These are phyloP conservation scores for Musca vetustissima DNA, from an alignment of 1,140 invertebrate species.

Conservation along the genomic window DNA sequence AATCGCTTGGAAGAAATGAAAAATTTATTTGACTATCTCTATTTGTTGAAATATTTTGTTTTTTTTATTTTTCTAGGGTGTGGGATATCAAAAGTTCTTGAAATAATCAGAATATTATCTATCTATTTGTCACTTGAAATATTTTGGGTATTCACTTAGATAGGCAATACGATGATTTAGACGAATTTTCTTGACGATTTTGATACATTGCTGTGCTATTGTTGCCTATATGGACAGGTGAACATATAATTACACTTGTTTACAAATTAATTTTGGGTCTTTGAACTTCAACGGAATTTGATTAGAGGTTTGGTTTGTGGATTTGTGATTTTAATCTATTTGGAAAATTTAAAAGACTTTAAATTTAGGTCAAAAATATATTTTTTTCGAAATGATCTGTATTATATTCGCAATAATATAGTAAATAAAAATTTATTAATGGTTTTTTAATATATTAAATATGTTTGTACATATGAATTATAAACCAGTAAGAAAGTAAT, in stretches of 20 bases:
- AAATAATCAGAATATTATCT: conserved; percentile 13
- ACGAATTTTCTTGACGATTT: neutral
- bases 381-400: too few species aligned
- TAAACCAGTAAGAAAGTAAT: too few species aligned
- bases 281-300: too few species aligned
- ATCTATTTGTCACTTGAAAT: neutral
- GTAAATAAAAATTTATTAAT: too few species aligned
- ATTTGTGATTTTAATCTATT: too few species aligned
- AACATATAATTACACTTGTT: neutral
- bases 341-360: too few species aligned
- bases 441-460: too few species aligned
- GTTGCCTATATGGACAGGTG: neutral
- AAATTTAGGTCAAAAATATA: too few species aligned
- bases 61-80: neutral
- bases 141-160: neutral
- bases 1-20: neutral
- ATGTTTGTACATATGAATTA: too few species aligned
- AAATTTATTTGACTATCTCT: neutral
- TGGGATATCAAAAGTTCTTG: neutral
- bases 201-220: neutral
- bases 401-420: too few species aligned
- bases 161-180: neutral
- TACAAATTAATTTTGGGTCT: too few species aligned
- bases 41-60: neutral
- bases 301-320: too few species aligned